These are phyloP conservation scores for Acromyrmex charruanus DNA, from an alignment of 1,140 invertebrate species.

Conservation along the genomic window DNA sequence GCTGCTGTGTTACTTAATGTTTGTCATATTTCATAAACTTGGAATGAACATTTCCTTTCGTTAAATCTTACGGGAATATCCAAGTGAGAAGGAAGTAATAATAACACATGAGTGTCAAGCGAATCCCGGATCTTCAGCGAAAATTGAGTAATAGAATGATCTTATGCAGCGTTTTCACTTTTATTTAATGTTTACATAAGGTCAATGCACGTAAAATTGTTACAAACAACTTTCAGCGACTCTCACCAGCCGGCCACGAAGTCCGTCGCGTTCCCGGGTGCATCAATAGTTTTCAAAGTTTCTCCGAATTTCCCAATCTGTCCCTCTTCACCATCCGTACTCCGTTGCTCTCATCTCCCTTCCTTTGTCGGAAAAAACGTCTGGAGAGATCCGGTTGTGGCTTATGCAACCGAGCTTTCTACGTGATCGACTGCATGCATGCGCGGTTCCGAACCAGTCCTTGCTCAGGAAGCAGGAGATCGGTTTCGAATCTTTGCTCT, in stretches of 20 bases:
- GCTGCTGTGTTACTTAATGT: not conserved
- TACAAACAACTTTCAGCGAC: slow-evolving; percentile 5
- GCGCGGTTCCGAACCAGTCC: slow-evolving; percentile 75
- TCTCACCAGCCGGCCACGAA: not conserved
- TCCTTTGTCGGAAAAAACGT: slow-evolving; percentile 70
- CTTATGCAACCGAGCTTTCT: slow-evolving; percentile 83
- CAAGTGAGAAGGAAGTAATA: not conserved
- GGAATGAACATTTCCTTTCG: not conserved
- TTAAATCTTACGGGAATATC: not conserved
- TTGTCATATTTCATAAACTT: not conserved
- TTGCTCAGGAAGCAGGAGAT: slow-evolving; percentile 68
- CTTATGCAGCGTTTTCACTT: slow-evolving; percentile 51
- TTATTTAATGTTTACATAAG: slow-evolving; percentile 63
- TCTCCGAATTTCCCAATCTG: slow-evolving; percentile 61
- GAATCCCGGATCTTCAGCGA: not conserved
- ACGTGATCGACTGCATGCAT: slow-evolving; percentile 72
- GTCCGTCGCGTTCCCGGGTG: not conserved
- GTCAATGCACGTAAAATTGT: slow-evolving; percentile 4
- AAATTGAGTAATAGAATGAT: slow-evolving; percentile 31
- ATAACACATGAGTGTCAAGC: not conserved
- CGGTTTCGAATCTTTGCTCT: slow-evolving; percentile 50
- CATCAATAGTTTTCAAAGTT: slow-evolving; percentile 35
- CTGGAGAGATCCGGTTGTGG: slow-evolving; percentile 70
- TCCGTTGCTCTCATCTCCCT: slow-evolving; percentile 14
- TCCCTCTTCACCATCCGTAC: not conserved